A percentile compares a stretch with the other conserved stretches of the same genome.
Conservation (phyloP, 2,888 invertebrate genomes). For the Drosophila formosana region DNA sequence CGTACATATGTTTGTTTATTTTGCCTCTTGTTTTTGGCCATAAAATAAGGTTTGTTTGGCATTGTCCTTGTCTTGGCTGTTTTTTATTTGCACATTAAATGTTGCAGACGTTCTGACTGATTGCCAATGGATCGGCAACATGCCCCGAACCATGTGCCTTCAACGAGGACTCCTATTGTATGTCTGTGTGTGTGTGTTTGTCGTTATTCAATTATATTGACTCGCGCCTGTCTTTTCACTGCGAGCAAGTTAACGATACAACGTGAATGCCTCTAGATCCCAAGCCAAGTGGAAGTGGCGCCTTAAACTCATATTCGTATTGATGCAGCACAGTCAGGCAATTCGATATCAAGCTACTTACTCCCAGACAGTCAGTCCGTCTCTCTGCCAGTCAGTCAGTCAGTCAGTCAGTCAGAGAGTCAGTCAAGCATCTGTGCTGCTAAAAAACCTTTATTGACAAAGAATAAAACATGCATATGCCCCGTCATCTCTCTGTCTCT, state of each 20-base stretch:
- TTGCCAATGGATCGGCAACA: constrained; percentile 63
- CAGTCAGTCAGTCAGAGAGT: constrained; percentile 32
- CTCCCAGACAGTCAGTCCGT: constrained; percentile 32
- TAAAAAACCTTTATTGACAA: constrained; percentile 68
- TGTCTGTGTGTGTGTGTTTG: constrained; percentile 28
- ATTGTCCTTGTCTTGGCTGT: constrained; percentile 67
- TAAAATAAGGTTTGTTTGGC: constrained; percentile 75
- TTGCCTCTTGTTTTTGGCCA: constrained; percentile 60
- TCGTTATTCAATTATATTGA: constrained; percentile 78
- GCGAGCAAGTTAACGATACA: constrained; percentile 64
- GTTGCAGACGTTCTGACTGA: constrained; percentile 72
- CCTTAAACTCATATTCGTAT: constrained; percentile 23
- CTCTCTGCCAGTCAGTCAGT: constrained; percentile 21
- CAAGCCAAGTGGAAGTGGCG: constrained; percentile 20
- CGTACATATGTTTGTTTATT: constrained; percentile 57
- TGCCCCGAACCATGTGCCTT: constrained; percentile 20
- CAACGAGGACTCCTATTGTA: background rate
- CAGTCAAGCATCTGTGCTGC: constrained; percentile 33
- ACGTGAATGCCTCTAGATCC: constrained; percentile 23
- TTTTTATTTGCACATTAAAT: constrained; percentile 80
- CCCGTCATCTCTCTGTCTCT: background rate
- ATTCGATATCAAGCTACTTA: constrained; percentile 43
- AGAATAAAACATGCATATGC: constrained; percentile 71
- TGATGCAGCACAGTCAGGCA: constrained; percentile 42
- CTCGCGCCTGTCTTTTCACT: constrained; percentile 72